phyloP scores from a whole-genome alignment of 2,797 vertebrate genomes.

The Malurus splendens region DNA sequence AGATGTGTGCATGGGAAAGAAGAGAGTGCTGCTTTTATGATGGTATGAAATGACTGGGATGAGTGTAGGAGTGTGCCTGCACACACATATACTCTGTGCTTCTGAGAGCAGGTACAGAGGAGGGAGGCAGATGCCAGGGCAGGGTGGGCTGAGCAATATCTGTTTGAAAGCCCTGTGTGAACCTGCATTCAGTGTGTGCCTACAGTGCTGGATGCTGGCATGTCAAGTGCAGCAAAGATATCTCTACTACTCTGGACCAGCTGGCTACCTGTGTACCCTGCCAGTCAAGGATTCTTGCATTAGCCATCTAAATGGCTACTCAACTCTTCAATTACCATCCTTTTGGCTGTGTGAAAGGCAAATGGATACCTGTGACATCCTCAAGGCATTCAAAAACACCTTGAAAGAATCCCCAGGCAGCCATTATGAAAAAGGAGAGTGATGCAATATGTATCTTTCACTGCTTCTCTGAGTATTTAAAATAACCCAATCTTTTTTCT shows the following conservation, averaged over 20 bases:
- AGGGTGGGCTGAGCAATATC: not conserved
- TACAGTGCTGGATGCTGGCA: not conserved
- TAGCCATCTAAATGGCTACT: not conserved
- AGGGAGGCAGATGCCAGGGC: not conserved
- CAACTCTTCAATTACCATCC: not conserved
- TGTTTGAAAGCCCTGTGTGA: not conserved
- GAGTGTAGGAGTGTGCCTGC: not conserved
- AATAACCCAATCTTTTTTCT: not conserved
- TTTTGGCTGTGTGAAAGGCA: not conserved
- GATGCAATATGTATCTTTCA: not conserved
- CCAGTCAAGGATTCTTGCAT: not conserved
- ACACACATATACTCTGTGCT: not conserved
- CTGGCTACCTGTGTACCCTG: not conserved
- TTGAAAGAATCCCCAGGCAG: not conserved
- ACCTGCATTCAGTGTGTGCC: not conserved
- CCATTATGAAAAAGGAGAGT: not conserved
- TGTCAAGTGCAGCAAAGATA: not conserved
- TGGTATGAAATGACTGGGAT: constrained; percentile 6
- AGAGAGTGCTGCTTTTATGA: constrained; percentile 32
- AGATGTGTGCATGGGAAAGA: constrained; percentile 44
- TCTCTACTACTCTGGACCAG: not conserved
- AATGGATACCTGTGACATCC: not conserved
- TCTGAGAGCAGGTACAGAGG: not conserved
- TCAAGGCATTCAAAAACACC: not conserved
- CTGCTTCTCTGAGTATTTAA: not conserved